Percentiles rank a stretch among this genome's conserved stretches.
Conservation (phyloP, 2,113 vertebrate species). For the Chaetodon trifascialis region DNA sequence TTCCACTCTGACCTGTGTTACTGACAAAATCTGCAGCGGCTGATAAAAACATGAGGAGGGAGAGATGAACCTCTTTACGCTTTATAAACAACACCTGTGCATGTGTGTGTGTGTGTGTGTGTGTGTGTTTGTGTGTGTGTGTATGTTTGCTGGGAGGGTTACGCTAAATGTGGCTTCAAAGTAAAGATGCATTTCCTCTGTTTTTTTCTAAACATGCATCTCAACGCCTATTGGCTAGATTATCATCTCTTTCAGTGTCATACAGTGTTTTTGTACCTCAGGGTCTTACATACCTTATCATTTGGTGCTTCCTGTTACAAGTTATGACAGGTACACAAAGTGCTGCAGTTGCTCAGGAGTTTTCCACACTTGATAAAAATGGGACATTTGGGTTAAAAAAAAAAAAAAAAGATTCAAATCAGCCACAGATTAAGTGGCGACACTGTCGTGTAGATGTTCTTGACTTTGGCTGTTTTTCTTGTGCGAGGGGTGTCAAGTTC, state of each 20-base stretch:
- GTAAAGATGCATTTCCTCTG: not conserved
- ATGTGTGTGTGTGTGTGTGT: not conserved
- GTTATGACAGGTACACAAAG: constrained; percentile 29
- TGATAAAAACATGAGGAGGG: not conserved
- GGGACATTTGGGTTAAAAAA: not conserved
- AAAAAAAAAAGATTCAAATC: too few species aligned
- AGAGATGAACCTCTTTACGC: not conserved
- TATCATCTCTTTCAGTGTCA: constrained; percentile 8
- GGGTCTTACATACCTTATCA: not conserved
- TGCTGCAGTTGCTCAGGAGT: not conserved
- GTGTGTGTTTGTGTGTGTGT: not conserved
- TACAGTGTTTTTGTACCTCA: not conserved
- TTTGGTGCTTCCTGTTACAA: constrained; percentile 57
- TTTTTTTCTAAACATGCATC: not conserved
- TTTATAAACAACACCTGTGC: constrained; percentile 1
- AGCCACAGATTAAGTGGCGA: not conserved
- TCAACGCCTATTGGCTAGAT: not conserved
- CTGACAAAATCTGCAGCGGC: not conserved
- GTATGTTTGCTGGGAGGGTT: not conserved
- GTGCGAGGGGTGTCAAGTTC: constrained; percentile 45
- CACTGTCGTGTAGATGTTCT: not conserved
- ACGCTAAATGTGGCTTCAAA: not conserved
- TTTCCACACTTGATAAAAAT: not conserved
- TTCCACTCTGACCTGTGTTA: constrained; percentile 16
- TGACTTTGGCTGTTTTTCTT: constrained; percentile 18